Evolutionary conservation across 2,797 vertebrate species (phyloP).

Genomic region (Scarus forsteni): DNA sequence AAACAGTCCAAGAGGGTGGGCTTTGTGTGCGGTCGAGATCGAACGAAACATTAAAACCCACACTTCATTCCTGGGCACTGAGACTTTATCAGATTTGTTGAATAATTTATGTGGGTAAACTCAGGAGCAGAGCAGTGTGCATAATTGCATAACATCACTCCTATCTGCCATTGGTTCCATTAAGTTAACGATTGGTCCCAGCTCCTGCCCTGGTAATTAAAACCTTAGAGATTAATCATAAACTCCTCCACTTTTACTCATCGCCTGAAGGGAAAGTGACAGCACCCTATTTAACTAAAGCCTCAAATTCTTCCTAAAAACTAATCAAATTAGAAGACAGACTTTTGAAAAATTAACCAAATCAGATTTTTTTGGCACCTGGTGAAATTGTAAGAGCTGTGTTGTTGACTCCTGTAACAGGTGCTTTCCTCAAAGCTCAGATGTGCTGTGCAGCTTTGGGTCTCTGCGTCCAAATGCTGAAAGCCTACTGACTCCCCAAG

Average conservation of each 20-base stretch:
- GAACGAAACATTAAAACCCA: constrained; percentile 14
- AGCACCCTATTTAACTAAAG: constrained; percentile 1
- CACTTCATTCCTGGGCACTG: constrained; percentile 31
- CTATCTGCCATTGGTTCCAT: constrained; percentile 62
- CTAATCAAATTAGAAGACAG: constrained; percentile 18
- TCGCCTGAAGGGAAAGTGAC: constrained; percentile 23
- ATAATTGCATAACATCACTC: constrained; percentile 72
- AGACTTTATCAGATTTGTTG: constrained; percentile 69
- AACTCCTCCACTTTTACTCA: constrained; percentile 18
- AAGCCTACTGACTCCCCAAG: constrained; percentile 42
- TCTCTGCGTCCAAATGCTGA: constrained; percentile 46
- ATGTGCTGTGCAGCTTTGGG: constrained; percentile 39
- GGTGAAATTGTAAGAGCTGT: constrained; percentile 11
- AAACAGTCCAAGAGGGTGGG: constrained; percentile 16
- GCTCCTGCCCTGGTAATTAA: constrained; percentile 75
- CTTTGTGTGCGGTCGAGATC: constrained; percentile 22
- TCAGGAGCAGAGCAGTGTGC: constrained; percentile 55
- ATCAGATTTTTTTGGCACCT: constrained; percentile 20
- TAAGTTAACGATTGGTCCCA: constrained; percentile 67
- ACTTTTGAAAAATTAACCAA: neutral
- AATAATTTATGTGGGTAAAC: constrained; percentile 68
- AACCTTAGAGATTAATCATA: constrained; percentile 73
- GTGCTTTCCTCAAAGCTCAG: constrained; percentile 45
- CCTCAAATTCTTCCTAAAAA: no score
- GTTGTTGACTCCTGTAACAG: constrained; percentile 35